Base-by-base conservation (phyloP, 2,888 invertebrate genomes). In the Eupithecia centaureata region DNA sequence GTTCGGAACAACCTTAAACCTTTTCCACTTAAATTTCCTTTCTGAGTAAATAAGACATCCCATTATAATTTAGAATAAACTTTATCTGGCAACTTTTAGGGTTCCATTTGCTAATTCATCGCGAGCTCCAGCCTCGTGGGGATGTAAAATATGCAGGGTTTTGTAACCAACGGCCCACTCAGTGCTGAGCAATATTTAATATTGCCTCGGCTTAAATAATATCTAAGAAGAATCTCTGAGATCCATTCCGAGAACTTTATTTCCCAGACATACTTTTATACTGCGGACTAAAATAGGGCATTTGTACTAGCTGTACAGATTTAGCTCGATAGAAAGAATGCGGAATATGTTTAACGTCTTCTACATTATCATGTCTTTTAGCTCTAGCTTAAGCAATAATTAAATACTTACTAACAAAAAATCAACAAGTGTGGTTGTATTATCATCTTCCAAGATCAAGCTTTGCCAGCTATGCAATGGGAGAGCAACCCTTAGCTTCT, bases 51-150 rank as follows among this genome's bases (percentile, higher is more conserved):
- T 15, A 27, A 27, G 52, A 52, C 27, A 27, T 13, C 13, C 12
- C 27, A 27, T 52, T 52, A 15, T 27, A 52, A 52, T 27, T 22
- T 52, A 15, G 15, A 27, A 52, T 27, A 52, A 52, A 27, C 52
- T 52, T 27, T 52, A 52, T 15, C 15, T 52, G 25, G 15, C 27
- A 52, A 52, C 52, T 52, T 52, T 27, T 52, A 52, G 27, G 52
- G 25, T 52, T 52, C 52, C 25, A 27, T 52, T 52, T 52, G 52
- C 15, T 52, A 52, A 52, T 52, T 52, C 15, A 27, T 27, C 25
- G 25, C 27, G 52, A 52, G 52, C 27, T 27, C 5, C 15, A 15
- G 7, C 52, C 52, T 52, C 27, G 27, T 7, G 52, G 52, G 52
- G 15, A 52, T 13, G 2, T 52, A 15, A 52, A 52, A 25, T 15